Conservation (phyloP, 2,888 invertebrate species). For the Apotomis turbidana region DNA sequence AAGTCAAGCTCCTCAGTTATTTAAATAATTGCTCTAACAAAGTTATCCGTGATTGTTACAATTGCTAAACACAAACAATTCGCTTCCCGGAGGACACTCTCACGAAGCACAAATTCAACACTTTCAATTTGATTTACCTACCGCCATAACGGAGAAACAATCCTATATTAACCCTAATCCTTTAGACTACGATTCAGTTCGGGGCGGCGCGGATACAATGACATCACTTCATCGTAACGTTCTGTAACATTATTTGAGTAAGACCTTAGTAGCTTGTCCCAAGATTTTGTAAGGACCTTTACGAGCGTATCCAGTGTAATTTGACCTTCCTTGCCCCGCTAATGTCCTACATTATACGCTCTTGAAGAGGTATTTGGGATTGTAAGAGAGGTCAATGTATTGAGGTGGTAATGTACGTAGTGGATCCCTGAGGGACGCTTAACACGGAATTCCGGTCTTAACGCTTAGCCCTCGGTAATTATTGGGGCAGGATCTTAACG, state of each 20-base stretch:
- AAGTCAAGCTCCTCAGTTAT: slow-evolving; percentile 33
- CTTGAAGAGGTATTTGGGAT: slow-evolving; percentile 48
- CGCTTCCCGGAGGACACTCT: slow-evolving; percentile 40
- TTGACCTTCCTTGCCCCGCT: slow-evolving; percentile 48
- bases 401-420: slow-evolving; percentile 72
- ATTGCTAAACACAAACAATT: slow-evolving; percentile 51
- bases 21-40: slow-evolving; percentile 37
- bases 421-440: slow-evolving; percentile 71
- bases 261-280: slow-evolving; percentile 55
- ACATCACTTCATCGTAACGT: slow-evolving; percentile 54
- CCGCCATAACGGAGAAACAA: slow-evolving; percentile 41
- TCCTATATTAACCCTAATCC: slow-evolving; percentile 48
- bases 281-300: slow-evolving; percentile 60
- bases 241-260: slow-evolving; percentile 60
- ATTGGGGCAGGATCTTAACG: slow-evolving; percentile 61
- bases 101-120: slow-evolving; percentile 46
- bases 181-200: slow-evolving; percentile 49
- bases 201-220: slow-evolving; percentile 37
- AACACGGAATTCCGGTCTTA: slow-evolving; percentile 75
- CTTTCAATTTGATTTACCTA: slow-evolving; percentile 58
- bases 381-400: slow-evolving; percentile 60
- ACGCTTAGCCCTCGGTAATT: slow-evolving; percentile 76
- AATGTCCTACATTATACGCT: slow-evolving; percentile 42
- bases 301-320: slow-evolving; percentile 49
- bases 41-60: slow-evolving; percentile 47